Conservation (phyloP, 2,113 vertebrate genomes). For the Pelodiscus sinensis region DNA sequence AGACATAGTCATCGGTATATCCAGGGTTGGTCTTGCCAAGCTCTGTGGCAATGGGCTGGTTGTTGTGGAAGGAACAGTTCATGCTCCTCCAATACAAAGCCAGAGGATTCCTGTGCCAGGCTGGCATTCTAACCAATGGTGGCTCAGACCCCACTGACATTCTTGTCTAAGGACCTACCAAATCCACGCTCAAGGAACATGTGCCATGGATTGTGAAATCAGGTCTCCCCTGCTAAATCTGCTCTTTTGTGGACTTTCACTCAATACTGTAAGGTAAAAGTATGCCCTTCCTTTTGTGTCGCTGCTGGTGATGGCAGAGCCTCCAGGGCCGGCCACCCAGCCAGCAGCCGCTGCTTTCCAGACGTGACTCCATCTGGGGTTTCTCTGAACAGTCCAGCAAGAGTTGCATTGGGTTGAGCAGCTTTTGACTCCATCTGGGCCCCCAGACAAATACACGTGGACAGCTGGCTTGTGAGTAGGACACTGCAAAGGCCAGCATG, state of each 20-base stretch:
- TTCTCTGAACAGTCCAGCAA: background rate
- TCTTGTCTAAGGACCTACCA: background rate
- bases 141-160: background rate
- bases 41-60: background rate
- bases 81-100: background rate
- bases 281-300: too few species aligned
- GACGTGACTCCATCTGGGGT: background rate
- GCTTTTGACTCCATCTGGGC: fast-evolving
- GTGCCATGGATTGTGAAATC: too few species aligned
- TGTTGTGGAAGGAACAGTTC: background rate
- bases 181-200: too few species aligned
- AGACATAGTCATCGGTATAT: background rate
- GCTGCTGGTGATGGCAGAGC: too few species aligned
- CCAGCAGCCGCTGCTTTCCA: too few species aligned
- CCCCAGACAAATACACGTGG: fast-evolving
- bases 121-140: background rate
- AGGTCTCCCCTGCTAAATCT: too few species aligned
- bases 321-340: too few species aligned
- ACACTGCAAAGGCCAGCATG: background rate
- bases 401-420: background rate
- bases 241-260: too few species aligned
- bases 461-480: fast-evolving
- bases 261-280: too few species aligned
- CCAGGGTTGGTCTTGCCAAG: background rate
- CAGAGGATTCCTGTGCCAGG: background rate